Percentiles rank a stretch among this genome's conserved stretches.
Evolutionary conservation across 1,140 invertebrate genomes (phyloP).

Genomic region (Tenebrio molitor): DNA sequence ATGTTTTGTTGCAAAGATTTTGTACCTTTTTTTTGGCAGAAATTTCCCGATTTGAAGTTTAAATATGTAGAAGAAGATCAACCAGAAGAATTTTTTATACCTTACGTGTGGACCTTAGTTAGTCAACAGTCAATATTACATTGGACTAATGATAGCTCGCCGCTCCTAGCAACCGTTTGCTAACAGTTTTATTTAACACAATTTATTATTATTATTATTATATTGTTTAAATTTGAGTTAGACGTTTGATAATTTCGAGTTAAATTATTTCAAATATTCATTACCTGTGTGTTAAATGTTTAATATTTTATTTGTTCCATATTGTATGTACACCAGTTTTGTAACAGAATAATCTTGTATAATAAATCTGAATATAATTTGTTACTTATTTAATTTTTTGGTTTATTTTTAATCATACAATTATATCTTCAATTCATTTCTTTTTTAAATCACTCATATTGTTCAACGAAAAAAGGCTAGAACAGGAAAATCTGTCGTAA

Average conservation of each 20-base stretch:
- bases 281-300: constrained; percentile 24
- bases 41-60: constrained; percentile 99
- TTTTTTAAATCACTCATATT: too few relatives aligned
- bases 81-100: constrained; percentile 99
- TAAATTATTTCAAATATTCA: constrained; percentile 11
- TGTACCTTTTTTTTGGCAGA: constrained; percentile 75
- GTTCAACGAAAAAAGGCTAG: too few relatives aligned
- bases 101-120: constrained; percentile 97
- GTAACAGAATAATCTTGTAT: constrained; percentile 15
- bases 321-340: constrained; percentile 19
- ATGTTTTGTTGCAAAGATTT: not conserved
- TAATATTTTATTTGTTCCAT: constrained; percentile 34
- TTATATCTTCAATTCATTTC: too few relatives aligned
- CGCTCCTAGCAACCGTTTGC: constrained; percentile 57
- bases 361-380: constrained; percentile 23
- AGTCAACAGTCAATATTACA: constrained; percentile 84
- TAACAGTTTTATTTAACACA: constrained; percentile 47
- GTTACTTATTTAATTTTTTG: not conserved
- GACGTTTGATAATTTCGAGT: constrained; percentile 17
- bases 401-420: not conserved
- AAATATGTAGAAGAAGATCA: constrained; percentile 99
- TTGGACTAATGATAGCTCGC: constrained; percentile 72
- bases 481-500: too few relatives aligned
- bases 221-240: constrained; percentile 28
- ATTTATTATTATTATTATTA: constrained; percentile 21